Evolutionary conservation across 2,888 invertebrate genomes (phyloP), one percentile per base, ranked within the genome.

Genomic region (Folsomia manolachei): DNA sequence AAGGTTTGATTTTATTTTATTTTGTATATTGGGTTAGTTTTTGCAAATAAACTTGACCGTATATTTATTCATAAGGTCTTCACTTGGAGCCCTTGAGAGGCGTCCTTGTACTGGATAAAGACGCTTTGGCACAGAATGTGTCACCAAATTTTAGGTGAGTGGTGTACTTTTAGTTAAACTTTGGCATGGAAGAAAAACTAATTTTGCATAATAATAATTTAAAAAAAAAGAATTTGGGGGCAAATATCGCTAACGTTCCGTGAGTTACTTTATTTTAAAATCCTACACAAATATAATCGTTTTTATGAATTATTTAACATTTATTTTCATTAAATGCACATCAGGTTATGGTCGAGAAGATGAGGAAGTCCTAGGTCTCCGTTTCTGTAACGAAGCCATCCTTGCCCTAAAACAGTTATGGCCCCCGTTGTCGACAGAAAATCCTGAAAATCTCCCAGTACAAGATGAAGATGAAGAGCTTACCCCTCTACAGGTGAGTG

Each of bases 291-390:
- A 11, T 51, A 51, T 11, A 14, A 51, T 51, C 14, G n/a, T n/a
- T n/a, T n/a, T n/a, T 39, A 14, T 39, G 39, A 39, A 9, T 39
- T 39, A 14, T 39, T 39, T 97, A 75, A 97, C 97, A 19, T 97
- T 98, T 85, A n/a, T n/a, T n/a, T n/a, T n/a, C n/a, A n/a, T n/a
- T n/a, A n/a, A n/a, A n/a, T n/a, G n/a, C n/a, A n/a, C n/a, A n/a
- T n/a, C n/a, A n/a, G 91, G 97, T 80, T 98, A 98, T 83, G 97
- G 97, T 0, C 88, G 97, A 63, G 97, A 98, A 86, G 97, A 98
- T 84, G 93, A 98, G 83, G 97, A 98, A 85, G 97, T 98, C 25
- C 93, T 98, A 90, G 98, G 98, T 0, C 88, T 98, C 79, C 95
- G 96, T 82, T 98, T 98, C 86, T 94, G 97, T 86, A 98, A 97